A percentile compares a stretch with the other conserved stretches of the same genome.
These are phyloP conservation scores for Amphiduros pacificus DNA, from an alignment of 2,888 invertebrate species.

Conservation along the genomic window DNA sequence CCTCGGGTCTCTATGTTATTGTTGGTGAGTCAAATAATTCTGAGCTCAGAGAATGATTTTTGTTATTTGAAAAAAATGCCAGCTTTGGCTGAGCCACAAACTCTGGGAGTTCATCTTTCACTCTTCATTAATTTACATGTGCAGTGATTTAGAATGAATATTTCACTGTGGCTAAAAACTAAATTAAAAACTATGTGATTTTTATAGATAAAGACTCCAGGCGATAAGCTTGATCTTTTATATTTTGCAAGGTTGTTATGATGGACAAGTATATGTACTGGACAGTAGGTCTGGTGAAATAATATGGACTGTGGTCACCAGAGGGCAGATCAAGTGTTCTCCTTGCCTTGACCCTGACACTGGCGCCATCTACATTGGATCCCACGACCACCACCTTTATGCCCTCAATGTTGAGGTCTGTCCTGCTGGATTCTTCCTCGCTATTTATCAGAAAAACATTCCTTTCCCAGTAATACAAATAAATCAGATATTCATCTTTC, in stretches of 20 bases:
- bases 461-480: too few species aligned
- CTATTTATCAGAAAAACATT: too few species aligned
- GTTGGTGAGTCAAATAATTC: too few species aligned
- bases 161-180: too few species aligned
- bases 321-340: slow-evolving; percentile 70
- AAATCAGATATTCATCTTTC: neutral
- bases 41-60: too few species aligned
- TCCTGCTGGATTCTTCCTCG: slow-evolving; percentile 11
- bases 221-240: neutral
- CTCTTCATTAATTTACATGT: neutral
- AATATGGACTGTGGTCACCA: slow-evolving; percentile 69
- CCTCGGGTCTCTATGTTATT: slow-evolving; percentile 63
- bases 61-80: too few species aligned
- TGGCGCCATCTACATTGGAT: slow-evolving; percentile 68
- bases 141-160: too few species aligned
- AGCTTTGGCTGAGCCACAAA: too few species aligned
- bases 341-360: slow-evolving; percentile 63
- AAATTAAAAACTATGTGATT: too few species aligned
- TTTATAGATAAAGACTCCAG: too few species aligned
- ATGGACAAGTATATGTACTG: slow-evolving; percentile 73
- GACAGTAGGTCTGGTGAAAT: slow-evolving; percentile 64
- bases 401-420: slow-evolving; percentile 66
- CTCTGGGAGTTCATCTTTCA: too few species aligned
- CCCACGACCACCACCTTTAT: slow-evolving; percentile 72
- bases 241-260: slow-evolving; percentile 67